Conservation (phyloP, 2,113 vertebrate species). For the Xerus inauris region DNA sequence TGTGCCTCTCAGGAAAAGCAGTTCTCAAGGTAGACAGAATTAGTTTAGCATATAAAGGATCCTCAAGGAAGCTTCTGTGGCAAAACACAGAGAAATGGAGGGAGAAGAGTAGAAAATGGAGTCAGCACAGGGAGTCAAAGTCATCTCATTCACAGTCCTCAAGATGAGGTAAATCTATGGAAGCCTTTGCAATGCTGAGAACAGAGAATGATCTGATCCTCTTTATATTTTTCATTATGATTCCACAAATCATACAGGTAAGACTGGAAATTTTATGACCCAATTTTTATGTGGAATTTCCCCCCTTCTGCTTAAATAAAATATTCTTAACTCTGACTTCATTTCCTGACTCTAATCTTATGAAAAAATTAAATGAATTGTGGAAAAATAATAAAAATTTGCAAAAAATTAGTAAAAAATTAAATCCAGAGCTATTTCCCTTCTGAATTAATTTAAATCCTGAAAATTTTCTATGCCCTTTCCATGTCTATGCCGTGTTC, state of each 20-base stretch:
- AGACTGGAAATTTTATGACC: background rate
- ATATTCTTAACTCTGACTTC: background rate
- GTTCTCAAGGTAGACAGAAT: background rate
- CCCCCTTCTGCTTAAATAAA: background rate
- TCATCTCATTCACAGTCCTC: background rate
- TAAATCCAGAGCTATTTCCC: slow-evolving; percentile 31
- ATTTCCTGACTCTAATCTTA: background rate
- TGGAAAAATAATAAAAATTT: background rate
- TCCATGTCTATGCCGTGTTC: background rate
- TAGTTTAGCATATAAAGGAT: background rate
- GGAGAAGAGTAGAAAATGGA: background rate
- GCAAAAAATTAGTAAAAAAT: background rate
- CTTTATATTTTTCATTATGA: background rate
- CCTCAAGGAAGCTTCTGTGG: background rate
- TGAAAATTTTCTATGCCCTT: background rate
- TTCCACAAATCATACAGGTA: background rate
- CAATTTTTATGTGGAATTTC: background rate
- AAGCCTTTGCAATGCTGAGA: background rate
- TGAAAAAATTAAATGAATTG: slow-evolving; percentile 14
- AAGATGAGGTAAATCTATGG: background rate
- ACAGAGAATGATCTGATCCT: background rate
- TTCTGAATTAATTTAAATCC: slow-evolving; percentile 29
- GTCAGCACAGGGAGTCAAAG: background rate
- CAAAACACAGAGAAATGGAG: background rate
- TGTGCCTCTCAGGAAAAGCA: background rate